phyloP scores from a whole-genome alignment of 2,888 invertebrate genomes.

The Euzetes globulus region DNA sequence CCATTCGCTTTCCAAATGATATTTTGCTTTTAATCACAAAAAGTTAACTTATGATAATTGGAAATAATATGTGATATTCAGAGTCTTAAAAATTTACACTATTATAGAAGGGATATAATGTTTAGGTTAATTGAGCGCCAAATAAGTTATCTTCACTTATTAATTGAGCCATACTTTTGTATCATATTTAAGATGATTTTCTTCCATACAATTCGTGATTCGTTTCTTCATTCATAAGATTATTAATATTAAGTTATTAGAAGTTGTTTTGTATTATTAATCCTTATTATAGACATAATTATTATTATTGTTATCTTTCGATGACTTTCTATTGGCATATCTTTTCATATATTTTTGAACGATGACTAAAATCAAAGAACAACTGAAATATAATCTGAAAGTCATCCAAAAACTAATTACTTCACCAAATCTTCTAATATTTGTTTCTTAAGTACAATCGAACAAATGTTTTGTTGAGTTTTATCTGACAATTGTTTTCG shows the following conservation, averaged over 20 bases:
- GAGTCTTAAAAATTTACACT: not conserved
- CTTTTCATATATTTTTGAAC: not conserved
- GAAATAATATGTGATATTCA: not conserved
- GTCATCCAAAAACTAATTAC: slow-evolving; percentile 22
- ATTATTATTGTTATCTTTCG: not conserved
- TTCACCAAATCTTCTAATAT: slow-evolving; percentile 11
- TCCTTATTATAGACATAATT: not conserved
- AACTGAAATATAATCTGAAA: not conserved
- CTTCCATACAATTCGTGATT: not conserved
- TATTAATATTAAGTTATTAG: not conserved
- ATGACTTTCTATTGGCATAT: slow-evolving; percentile 2
- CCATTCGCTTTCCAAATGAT: not conserved
- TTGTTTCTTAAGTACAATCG: slow-evolving; percentile 18
- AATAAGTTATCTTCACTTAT: slow-evolving; percentile 8
- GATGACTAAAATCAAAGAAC: slow-evolving; percentile 14
- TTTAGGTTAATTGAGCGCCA: slow-evolving; percentile 26
- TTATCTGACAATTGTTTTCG: not conserved
- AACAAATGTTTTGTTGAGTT: slow-evolving; percentile 14
- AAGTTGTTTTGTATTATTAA: slow-evolving; percentile 1
- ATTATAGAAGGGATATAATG: not conserved
- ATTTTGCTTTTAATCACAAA: slow-evolving; percentile 16
- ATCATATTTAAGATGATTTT: not conserved
- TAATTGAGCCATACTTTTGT: slow-evolving; percentile 21
- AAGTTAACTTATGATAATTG: not conserved
- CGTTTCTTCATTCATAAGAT: not conserved